These are phyloP conservation scores for Catharus minimus DNA, from an alignment of 2,113 vertebrate species.

Conservation along the genomic window DNA sequence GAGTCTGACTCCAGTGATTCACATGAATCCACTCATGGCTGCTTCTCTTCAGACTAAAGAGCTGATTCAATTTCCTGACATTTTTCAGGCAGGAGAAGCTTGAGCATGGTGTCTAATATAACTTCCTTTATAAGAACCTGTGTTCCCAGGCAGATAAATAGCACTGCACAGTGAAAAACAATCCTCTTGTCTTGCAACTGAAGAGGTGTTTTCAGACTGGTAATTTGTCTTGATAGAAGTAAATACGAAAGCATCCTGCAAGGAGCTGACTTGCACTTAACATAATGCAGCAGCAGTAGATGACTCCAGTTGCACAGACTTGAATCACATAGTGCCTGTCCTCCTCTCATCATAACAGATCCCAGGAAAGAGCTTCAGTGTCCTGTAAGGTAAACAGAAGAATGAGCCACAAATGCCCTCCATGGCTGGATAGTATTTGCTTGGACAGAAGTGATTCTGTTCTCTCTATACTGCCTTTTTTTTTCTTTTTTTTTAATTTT, in stretches of 20 bases:
- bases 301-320: background rate
- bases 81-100: background rate
- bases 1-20: background rate
- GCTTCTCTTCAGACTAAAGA: background rate
- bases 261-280: background rate
- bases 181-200: background rate
- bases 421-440: background rate
- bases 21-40: background rate
- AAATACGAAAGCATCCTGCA: background rate
- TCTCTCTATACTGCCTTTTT: background rate
- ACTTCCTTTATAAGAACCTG: background rate
- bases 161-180: background rate
- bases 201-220: background rate
- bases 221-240: background rate
- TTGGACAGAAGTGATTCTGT: accelerated
- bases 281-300: background rate
- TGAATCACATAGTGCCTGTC: background rate
- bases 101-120: background rate
- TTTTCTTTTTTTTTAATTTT: background rate
- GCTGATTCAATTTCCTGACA: background rate
- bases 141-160: background rate
- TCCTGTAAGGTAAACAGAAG: background rate
- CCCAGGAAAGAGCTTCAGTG: background rate
- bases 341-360: background rate
- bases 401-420: background rate